Evolutionary conservation across 2,113 vertebrate genomes (phyloP), one percentile per base, ranked within the genome.

Genomic region (Pongo abelii): DNA sequence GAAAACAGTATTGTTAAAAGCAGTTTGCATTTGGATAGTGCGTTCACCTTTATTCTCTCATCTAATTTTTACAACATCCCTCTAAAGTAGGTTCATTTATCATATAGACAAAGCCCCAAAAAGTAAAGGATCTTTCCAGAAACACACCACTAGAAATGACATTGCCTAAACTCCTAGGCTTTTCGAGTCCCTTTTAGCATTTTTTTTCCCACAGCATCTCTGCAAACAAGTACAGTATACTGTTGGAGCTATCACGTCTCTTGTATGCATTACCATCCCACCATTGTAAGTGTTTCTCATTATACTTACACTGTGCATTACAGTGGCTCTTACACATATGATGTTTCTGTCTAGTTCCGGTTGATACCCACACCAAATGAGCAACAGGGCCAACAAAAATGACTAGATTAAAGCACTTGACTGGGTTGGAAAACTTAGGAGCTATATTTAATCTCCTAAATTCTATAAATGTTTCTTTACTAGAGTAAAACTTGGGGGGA

Each of bases 361-460:
- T n/a, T 50, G 80, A 46, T 23, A 64, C 0, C 2, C 35, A 64
- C 5, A 27, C 64, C 50, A 35, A 18, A 61, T 14, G 0, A 27
- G 5, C 30, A 59, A 43, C 27, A 12, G 40, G 22, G 35, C 32
- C 70, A 55, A 69, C 32, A 55, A 67, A 57, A 40, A 46, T 3
- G 77, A 64, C 27, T 64, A 30, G 61, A 64, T 30, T 30, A 64
- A 64, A 64, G 61, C 59, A 43, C 23, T 57, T 79, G 64, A 50
- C 20, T 32, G 20, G 3, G 13, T 40, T 59, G n/a, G 55, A 40
- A 74, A 74, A 48, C 23, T 57, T 9, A 75, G 32, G 14, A 85
- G 46, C n/a, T 89, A 23, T 38, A 88, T 93, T 67, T 83, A 70
- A n/a, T 77, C 70, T 87, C 86, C 23, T 67, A 86, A 97, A 40